Evolutionary conservation across 1,140 invertebrate species (phyloP).

Genomic region (Pararge aegeria): DNA sequence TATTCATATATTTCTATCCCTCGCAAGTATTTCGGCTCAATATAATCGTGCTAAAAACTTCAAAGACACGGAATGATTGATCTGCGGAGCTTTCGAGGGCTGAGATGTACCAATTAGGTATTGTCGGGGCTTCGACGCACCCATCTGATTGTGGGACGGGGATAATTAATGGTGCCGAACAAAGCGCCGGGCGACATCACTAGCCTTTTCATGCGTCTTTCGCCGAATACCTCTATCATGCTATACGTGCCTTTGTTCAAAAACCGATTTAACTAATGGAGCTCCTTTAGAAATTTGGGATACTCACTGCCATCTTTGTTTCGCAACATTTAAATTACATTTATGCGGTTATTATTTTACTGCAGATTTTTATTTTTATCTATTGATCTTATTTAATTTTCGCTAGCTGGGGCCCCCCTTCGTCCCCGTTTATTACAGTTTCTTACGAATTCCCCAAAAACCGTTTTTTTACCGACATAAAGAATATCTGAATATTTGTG

Average conservation of each 20-base stretch:
- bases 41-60: conserved; percentile 5
- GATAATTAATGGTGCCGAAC: conserved; percentile 24
- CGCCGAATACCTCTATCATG: conserved; percentile 18
- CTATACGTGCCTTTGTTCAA: conserved; percentile 24
- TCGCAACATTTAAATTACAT: neutral
- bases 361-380: neutral
- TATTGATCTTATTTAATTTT: neutral
- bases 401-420: too few species aligned
- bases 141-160: conserved; percentile 14
- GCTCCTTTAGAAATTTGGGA: conserved; percentile 1
- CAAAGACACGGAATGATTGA: conserved; percentile 16
- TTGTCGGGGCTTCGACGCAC: conserved; percentile 12
- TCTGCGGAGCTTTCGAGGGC: conserved; percentile 4
- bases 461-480: too few species aligned
- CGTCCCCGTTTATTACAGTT: too few species aligned
- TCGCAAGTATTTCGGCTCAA: neutral
- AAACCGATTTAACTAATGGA: conserved; percentile 23
- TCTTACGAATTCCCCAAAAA: too few species aligned
- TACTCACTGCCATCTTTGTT: neutral
- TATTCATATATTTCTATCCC: too few species aligned
- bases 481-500: too few species aligned
- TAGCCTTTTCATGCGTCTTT: conserved; percentile 18
- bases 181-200: conserved; percentile 19
- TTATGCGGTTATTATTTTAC: neutral
- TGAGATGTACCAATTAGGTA: conserved; percentile 28